Percentiles rank a stretch among this genome's conserved stretches.
These are phyloP conservation scores for Axea sp. DNA, from an alignment of 2,888 invertebrate species.

Conservation along the genomic window DNA sequence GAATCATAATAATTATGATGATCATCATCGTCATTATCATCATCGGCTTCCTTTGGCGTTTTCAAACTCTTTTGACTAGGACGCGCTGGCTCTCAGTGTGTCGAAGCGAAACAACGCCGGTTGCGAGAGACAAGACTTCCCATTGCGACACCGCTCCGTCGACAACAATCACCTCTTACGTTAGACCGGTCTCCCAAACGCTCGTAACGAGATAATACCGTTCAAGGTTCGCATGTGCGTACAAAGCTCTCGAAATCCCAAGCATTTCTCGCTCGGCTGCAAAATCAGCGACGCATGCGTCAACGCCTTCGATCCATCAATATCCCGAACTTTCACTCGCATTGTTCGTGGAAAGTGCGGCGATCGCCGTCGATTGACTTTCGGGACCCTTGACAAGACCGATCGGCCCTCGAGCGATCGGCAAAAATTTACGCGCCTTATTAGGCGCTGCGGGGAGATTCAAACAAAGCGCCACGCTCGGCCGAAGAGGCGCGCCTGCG, in stretches of 20 bases:
- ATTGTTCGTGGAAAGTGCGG: slow-evolving; percentile 40
- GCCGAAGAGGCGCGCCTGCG: no score
- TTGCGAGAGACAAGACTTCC: slow-evolving; percentile 78
- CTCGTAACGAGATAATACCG: slow-evolving; percentile 67
- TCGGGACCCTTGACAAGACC: slow-evolving; percentile 23
- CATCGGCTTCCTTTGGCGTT: slow-evolving; percentile 23
- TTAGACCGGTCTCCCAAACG: slow-evolving; percentile 67
- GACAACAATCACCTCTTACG: slow-evolving; percentile 78
- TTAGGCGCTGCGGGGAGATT: slow-evolving; percentile 39
- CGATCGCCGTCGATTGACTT: slow-evolving; percentile 43
- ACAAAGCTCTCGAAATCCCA: slow-evolving; percentile 62
- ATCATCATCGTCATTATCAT: no score
- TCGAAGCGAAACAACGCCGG: slow-evolving; percentile 73
- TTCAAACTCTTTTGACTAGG: slow-evolving; percentile 43
- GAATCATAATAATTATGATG: no score
- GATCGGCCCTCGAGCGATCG: slow-evolving; percentile 11
- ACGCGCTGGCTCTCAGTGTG: slow-evolving; percentile 66
- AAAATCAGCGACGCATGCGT: slow-evolving; percentile 24
- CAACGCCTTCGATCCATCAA: slow-evolving; percentile 46
- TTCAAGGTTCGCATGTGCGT: slow-evolving; percentile 65
- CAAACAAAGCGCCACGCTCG: no score
- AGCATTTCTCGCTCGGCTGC: slow-evolving; percentile 21
- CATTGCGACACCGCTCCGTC: slow-evolving; percentile 76
- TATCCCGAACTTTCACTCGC: slow-evolving; percentile 49
- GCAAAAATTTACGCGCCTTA: slow-evolving; percentile 38